Evolutionary conservation across 2,888 invertebrate genomes (phyloP), one percentile per base, ranked within the genome.

Genomic region (Melieria crassipennis): DNA sequence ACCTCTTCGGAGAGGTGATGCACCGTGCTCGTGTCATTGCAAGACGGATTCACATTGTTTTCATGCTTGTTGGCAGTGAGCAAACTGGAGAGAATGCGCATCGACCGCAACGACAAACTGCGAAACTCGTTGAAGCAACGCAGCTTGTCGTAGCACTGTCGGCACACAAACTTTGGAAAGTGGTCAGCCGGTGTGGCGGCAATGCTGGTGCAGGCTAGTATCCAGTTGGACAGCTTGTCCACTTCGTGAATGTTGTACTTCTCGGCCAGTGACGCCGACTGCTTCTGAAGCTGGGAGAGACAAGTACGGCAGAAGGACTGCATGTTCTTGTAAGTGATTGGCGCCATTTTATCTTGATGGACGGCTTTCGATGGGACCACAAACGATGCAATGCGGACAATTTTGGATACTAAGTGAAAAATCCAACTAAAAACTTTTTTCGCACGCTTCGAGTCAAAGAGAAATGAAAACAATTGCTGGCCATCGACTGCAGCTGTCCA

Each of bases 61-160:
- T 46, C 16, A 43, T 9, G 47, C 52, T 61, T 30, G 30, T 30
- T 30, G 30, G 0, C 61, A 30, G 48, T 61, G 11, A 60, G 7
- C 4, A 78, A 56, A 3, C 70, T 69, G 7, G 71, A 65, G 2
- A 77, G 60, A 30, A 75, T 80, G 7, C 73, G 67, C 65, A 76
- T 75, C 7, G 84, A 84, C 67, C 81, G 79, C 57, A 78, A 75
- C 66, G 80, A 83, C 83, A 84, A 82, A 10, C 78, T 73, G 67
- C 80, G 82, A 70, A 84, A 84, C 30, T 82, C 79, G 45, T 80
- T 75, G 16, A 83, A 79, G 45, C 78, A 77, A n/a, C 79, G 75
- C 30, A 84, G 75, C 76, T 83, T 74, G 7, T 77, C 75, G 71
- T 79, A 80, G 69, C 84, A 84, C 16, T 68, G 76, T 48, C 77